Base-by-base conservation (phyloP, 2,888 invertebrate species). In the Hirtodrosophila confusa region DNA sequence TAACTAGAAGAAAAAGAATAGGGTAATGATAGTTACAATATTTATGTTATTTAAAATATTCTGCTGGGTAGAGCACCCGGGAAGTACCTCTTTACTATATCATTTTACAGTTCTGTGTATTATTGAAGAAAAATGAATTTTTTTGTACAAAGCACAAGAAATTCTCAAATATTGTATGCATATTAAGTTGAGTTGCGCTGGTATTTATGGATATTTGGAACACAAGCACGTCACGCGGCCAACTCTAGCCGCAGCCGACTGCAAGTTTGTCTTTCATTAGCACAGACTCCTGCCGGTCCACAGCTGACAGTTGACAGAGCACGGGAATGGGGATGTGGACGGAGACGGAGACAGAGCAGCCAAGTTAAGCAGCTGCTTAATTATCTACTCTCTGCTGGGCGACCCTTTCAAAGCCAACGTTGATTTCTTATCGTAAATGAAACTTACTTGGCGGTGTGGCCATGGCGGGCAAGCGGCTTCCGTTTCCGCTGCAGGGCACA, bases 211-310 rank as follows among this genome's bases (percentile, higher is more conserved):
- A 27, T 4, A 27, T 27, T 27, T 27, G 0, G 4, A 27, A 3
- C 6, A 27, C 27, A 27, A 31, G 9, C 9, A 31, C 31, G 9
- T 4, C 4, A 31, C 17, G 17, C 17, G 4, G 31, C 7, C 31
- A 31, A 31, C 7, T 31, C 31, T 31, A 31, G 9, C 0, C 31
- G 9, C 0, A 31, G 31, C 1, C 44, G 43, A 45, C 50, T 51
- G 58, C 51, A 82, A 84, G 85, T 88, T 86, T 88, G 78, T 71
- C 80, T 86, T 88, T 88, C 70, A 88, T 84, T 84, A 75, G 73
- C 47, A 24, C n/a, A 24, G 17, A 11, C 58, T 33, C 39, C 27
- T 40, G 36, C 37, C 48, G 51, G 40, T 58, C 67, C 60, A 24
- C 60, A 48, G 56, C 53, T 47, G 71, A 67, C 63, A 70, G 68